Evolutionary conservation across 2,113 vertebrate species (phyloP).

Genomic region (Stictonetta naevosa): DNA sequence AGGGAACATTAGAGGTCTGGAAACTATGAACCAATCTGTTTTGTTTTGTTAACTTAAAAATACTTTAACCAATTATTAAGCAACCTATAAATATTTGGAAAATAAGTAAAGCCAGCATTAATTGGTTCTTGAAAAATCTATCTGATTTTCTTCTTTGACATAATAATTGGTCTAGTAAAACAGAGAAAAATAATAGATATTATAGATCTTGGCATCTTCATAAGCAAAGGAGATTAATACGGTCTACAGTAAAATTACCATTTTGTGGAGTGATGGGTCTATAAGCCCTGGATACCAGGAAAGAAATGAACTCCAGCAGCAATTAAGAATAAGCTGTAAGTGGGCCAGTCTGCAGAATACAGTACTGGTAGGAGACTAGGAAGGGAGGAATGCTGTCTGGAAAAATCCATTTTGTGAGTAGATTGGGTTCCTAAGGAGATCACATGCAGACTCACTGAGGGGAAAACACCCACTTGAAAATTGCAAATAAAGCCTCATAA

Average conservation of each 20-base stretch:
- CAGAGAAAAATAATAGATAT: background rate
- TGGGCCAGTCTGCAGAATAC: background rate
- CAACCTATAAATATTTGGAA: background rate
- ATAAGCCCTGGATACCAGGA: background rate
- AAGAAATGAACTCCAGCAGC: background rate
- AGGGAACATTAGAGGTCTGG: background rate
- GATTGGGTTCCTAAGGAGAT: background rate
- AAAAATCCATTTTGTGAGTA: background rate
- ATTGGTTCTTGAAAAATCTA: background rate
- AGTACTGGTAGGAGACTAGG: background rate
- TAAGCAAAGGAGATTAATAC: constrained; percentile 9
- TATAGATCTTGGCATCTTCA: constrained; percentile 5
- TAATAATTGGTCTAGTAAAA: background rate
- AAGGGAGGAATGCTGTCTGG: background rate
- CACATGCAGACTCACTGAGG: rapidly evolving
- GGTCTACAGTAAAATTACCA: background rate
- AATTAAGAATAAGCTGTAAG: background rate
- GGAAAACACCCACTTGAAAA: background rate
- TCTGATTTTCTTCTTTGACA: background rate
- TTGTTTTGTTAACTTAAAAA: background rate
- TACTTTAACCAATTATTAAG: background rate
- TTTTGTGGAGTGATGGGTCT: background rate
- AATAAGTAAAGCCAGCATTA: background rate
- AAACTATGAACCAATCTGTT: background rate
- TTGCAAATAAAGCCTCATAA: background rate